Evolutionary conservation across 2,888 invertebrate genomes (phyloP).

Genomic region (Cephus spinipes): DNA sequence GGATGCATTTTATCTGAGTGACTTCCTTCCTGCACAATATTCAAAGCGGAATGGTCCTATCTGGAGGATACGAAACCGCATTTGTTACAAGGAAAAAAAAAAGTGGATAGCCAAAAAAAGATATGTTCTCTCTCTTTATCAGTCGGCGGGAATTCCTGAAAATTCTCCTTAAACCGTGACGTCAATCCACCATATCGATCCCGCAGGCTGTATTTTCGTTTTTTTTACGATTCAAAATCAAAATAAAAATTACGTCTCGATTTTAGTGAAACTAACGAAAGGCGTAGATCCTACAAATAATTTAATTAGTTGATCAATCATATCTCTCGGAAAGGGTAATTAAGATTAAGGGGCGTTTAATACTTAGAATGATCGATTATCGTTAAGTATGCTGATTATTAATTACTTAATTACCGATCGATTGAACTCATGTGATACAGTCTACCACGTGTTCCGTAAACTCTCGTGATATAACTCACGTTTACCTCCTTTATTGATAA

Average conservation of each 20-base stretch:
- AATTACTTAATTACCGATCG: constrained; percentile 23
- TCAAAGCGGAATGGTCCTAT: not conserved
- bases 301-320: constrained; percentile 22
- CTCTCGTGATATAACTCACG: not conserved
- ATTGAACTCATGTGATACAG: constrained; percentile 17
- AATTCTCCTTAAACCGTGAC: not conserved
- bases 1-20: constrained; percentile 16
- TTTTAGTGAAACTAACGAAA: not conserved
- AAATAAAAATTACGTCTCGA: not conserved
- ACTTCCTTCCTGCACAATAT: constrained; percentile 15
- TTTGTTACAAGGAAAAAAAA: not conserved
- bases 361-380: constrained; percentile 20
- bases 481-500: not conserved
- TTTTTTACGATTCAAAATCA: not conserved
- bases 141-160: not conserved
- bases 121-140: not conserved
- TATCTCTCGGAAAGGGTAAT: constrained; percentile 22
- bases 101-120: not conserved
- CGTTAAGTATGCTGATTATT: constrained; percentile 20
- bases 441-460: constrained; percentile 9
- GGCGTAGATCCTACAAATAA: not conserved
- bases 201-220: not conserved
- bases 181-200: not conserved
- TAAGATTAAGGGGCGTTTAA: constrained; percentile 22
- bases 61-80: not conserved